Percentiles rank a stretch among this genome's conserved stretches.
These are phyloP conservation scores for Sandelia bainsii DNA, from an alignment of 2,797 vertebrate genomes.

Conservation along the genomic window DNA sequence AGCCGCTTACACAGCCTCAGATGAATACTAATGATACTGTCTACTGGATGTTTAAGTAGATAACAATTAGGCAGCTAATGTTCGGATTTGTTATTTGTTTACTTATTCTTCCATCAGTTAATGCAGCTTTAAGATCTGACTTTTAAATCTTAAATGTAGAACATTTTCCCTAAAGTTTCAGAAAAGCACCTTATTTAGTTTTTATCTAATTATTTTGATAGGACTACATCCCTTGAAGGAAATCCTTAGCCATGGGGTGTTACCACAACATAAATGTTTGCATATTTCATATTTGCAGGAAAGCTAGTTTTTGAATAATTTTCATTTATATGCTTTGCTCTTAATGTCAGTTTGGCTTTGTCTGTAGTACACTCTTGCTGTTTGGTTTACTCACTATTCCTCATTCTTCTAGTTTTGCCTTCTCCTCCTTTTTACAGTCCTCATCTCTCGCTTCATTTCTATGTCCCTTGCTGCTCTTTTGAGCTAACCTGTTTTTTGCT, in stretches of 20 bases:
- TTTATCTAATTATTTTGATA: not conserved
- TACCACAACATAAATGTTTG: not conserved
- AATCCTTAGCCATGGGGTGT: not conserved
- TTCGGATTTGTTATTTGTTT: not conserved
- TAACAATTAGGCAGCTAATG: not conserved
- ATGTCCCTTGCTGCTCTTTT: conserved; percentile 67
- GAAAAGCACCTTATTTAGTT: not conserved
- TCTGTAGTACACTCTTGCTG: conserved; percentile 30
- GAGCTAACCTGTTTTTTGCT: conserved; percentile 84
- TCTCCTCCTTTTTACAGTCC: conserved; percentile 25
- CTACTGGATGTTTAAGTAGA: not conserved
- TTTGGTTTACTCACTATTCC: conserved; percentile 39
- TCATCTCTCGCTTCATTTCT: conserved; percentile 48
- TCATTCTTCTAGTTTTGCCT: conserved; percentile 36
- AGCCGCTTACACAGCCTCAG: not conserved
- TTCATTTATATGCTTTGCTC: conserved; percentile 41
- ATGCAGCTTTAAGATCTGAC: not conserved
- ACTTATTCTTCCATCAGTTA: not conserved
- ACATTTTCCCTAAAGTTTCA: not conserved
- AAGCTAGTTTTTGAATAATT: not conserved
- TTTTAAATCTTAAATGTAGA: not conserved
- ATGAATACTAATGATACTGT: conserved; percentile 10
- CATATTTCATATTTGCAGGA: not conserved
- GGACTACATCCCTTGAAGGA: not conserved
- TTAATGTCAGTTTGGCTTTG: conserved; percentile 31